Percentiles rank a stretch among this genome's conserved stretches.
phyloP scores from a whole-genome alignment of 2,113 vertebrate species.

The Sclerurus mexicanus region DNA sequence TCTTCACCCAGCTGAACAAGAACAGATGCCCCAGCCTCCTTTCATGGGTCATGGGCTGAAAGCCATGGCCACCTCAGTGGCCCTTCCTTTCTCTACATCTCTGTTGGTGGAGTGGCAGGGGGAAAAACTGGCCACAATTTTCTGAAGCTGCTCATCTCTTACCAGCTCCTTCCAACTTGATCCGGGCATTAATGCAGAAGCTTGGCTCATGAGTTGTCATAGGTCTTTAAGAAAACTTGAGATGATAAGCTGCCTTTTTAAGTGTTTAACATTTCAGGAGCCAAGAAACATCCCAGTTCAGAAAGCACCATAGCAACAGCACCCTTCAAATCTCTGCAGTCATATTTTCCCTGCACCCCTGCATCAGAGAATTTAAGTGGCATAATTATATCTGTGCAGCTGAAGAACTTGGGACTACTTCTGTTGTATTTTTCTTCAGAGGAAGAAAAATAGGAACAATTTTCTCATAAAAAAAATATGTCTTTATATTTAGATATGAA shows the following conservation, averaged over 20 bases:
- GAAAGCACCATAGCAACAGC: conserved; percentile 60
- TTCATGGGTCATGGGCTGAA: neutral
- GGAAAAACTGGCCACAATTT: neutral
- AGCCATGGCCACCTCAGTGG: accelerated
- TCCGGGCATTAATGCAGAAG: neutral
- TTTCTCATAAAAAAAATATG: conserved; percentile 45
- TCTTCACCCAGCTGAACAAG: neutral
- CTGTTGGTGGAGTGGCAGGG: neutral
- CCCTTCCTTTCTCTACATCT: neutral
- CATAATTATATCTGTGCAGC: conserved; percentile 62
- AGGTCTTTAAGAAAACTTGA: conserved; percentile 43
- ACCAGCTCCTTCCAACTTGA: neutral
- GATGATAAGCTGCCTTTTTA: conserved; percentile 49
- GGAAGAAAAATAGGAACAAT: conserved; percentile 40
- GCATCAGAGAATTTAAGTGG: conserved; percentile 47
- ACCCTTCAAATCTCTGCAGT: conserved; percentile 47
- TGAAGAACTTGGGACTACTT: conserved; percentile 62
- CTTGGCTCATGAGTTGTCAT: neutral
- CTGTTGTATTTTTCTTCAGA: conserved; percentile 54
- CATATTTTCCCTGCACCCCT: conserved; percentile 40
- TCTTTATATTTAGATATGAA: conserved; percentile 62
- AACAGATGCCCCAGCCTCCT: neutral
- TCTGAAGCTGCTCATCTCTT: neutral
- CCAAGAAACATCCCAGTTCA: conserved; percentile 48
- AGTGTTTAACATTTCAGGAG: conserved; percentile 41